Evolutionary conservation across 2,113 vertebrate species (phyloP).

Genomic region (Gila orcuttii): DNA sequence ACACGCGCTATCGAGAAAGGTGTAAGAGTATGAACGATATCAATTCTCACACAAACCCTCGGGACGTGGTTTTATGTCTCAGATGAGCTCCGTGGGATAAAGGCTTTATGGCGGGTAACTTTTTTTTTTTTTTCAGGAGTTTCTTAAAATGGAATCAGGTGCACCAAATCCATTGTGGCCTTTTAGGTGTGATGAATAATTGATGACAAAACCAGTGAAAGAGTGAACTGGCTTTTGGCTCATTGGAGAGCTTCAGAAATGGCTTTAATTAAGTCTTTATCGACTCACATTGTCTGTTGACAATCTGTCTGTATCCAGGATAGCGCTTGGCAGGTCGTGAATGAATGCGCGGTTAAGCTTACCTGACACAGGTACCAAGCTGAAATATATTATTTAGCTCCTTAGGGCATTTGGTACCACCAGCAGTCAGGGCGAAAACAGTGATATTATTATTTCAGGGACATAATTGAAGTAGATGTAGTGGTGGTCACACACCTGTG

Average conservation of each 20-base stretch:
- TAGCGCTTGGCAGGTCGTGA: not conserved
- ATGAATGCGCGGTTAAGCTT: not conserved
- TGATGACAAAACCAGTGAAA: constrained; percentile 28
- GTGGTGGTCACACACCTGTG: too few species aligned
- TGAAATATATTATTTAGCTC: constrained; percentile 18
- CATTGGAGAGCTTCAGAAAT: constrained; percentile 23
- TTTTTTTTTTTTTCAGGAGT: not conserved
- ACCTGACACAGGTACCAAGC: not conserved
- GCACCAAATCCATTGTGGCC: constrained; percentile 30
- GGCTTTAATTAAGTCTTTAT: constrained; percentile 21
- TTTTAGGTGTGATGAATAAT: constrained; percentile 36
- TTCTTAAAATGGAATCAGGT: constrained; percentile 29
- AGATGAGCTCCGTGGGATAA: not conserved
- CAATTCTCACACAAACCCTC: constrained; percentile 13
- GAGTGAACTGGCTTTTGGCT: constrained; percentile 25
- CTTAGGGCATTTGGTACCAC: not conserved
- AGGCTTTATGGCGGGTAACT: not conserved
- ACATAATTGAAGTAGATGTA: not conserved
- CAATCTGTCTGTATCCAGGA: not conserved
- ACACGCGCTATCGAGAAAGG: not conserved
- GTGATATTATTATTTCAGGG: not conserved
- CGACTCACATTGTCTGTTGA: constrained; percentile 14
- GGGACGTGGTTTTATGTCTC: constrained; percentile 2
- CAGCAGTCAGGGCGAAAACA: not conserved
- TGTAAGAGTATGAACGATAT: constrained; percentile 29